Percentiles rank a stretch among this genome's conserved stretches.
These are phyloP conservation scores for Antennarius maculatus DNA, from an alignment of 2,797 vertebrate species.

Conservation along the genomic window DNA sequence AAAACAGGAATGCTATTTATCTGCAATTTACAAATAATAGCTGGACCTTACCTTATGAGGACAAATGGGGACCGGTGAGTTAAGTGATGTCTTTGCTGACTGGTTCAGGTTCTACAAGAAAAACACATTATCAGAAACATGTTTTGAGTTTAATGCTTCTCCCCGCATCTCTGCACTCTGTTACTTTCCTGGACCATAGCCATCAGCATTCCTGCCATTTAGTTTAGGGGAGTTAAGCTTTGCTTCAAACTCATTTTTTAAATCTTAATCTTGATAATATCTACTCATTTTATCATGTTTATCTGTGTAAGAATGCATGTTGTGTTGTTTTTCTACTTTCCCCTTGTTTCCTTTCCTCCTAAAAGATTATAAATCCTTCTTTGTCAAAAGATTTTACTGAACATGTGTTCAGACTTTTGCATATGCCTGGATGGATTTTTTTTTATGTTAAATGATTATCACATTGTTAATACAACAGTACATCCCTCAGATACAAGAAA, in stretches of 20 bases:
- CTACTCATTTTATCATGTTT: conserved; percentile 34
- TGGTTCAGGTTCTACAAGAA: conserved; percentile 81
- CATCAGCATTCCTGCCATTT: conserved; percentile 57
- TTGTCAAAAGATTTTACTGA: conserved; percentile 72
- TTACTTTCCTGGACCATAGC: conserved; percentile 47
- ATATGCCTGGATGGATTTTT: conserved; percentile 64
- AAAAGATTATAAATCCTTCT: conserved; percentile 70
- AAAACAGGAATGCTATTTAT: too few relatives aligned
- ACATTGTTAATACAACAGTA: conserved; percentile 82
- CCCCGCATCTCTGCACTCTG: conserved; percentile 55
- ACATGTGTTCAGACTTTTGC: conserved; percentile 76
- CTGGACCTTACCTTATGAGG: conserved; percentile 84
- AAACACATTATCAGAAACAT: conserved; percentile 74
- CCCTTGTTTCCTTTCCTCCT: conserved; percentile 35
- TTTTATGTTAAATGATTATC: conserved; percentile 80
- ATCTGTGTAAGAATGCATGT: conserved; percentile 35
- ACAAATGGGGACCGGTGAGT: conserved; percentile 77
- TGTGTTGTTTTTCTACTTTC: conserved; percentile 49
- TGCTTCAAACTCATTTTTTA: conserved; percentile 56
- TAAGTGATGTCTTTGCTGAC: conserved; percentile 80
- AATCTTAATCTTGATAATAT: conserved; percentile 69
- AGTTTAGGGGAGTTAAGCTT: conserved; percentile 55
- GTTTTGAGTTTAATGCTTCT: conserved; percentile 59
- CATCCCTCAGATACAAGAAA: conserved; percentile 82
- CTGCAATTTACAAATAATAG: conserved; percentile 20